Evolutionary conservation across 2,888 invertebrate species (phyloP), one percentile per base, ranked within the genome.

Genomic region (Congeria kusceri): DNA sequence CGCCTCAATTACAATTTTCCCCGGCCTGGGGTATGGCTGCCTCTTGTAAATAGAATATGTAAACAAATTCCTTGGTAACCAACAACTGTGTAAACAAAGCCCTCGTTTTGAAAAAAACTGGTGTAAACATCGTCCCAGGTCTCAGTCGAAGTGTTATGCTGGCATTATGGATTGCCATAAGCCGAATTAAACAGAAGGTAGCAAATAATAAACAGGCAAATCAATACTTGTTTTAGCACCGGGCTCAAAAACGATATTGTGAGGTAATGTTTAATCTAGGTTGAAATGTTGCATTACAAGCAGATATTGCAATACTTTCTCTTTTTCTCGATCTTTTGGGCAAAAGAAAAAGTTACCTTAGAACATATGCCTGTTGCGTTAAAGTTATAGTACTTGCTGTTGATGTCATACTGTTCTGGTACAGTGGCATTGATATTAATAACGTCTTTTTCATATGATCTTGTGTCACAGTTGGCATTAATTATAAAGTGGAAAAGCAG

Each of bases 41-140:
- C 71, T 67, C 74, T 44, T 74, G 80, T 83, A 83, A 83, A 83
- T 72, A 83, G 80, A 68, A 28, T 53, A 67, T 71, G 83, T 83
- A 83, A 83, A 83, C 83, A 83, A 80, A 78, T 75, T 70, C 78
- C 76, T 57, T 59, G 70, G 80, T 69, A 67, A 77, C 77, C 66
- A 70, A 80, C 86, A 86, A 85, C 82, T 82, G 82, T 83, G 85
- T 87, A 87, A 87, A 88, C 88, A 88, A 83, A 59, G 61, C 77
- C 76, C 80, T 81, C 77, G 67, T 83, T 80, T 83, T 79, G 71
- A 73, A 64, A 80, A 82, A 86, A 86, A 84, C 82, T 84, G 86
- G 76, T 80, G 86, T 88, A 88, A 89, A 88, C 88, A 87, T 85
- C 84, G 67, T 25, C 39, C 32, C 39, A 39, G 11, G 13, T 15